These are phyloP conservation scores for Erannis defoliaria DNA, from an alignment of 2,888 invertebrate genomes.

Conservation along the genomic window DNA sequence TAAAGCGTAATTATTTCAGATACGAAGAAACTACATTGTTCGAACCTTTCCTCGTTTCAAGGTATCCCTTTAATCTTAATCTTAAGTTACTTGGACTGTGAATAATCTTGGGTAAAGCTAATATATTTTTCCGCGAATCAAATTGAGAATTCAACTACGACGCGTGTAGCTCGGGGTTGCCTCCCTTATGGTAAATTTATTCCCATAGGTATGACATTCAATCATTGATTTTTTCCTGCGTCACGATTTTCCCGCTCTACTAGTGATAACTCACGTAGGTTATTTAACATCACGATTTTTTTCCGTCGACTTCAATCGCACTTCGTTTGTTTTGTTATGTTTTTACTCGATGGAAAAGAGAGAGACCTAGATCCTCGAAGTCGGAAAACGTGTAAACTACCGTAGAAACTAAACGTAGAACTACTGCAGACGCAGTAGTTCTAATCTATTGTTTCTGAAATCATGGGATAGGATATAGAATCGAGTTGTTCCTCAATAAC, in stretches of 20 bases:
- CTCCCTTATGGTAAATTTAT: constrained; percentile 71
- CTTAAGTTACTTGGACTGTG: constrained; percentile 42
- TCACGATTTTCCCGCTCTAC: constrained; percentile 47
- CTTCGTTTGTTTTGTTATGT: neutral
- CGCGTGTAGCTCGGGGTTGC: constrained; percentile 66
- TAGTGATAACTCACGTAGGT: constrained; percentile 31
- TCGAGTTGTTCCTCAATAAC: too few relatives aligned
- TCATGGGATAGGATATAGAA: too few relatives aligned
- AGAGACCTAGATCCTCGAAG: too few relatives aligned
- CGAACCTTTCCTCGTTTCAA: constrained; percentile 23
- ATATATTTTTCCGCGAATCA: constrained; percentile 59
- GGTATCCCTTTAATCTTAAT: constrained; percentile 34
- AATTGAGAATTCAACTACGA: constrained; percentile 74
- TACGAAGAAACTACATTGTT: constrained; percentile 35
- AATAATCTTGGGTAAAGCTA: constrained; percentile 49
- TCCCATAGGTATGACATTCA: constrained; percentile 83
- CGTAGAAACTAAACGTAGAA: too few relatives aligned
- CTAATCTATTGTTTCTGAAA: too few relatives aligned
- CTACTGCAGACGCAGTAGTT: too few relatives aligned
- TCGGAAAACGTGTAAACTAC: too few relatives aligned
- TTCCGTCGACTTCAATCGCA: neutral
- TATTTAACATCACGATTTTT: constrained; percentile 20
- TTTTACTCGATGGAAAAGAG: too few relatives aligned
- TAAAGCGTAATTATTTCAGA: constrained; percentile 73
- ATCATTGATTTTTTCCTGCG: constrained; percentile 76